Evolutionary conservation across 1,140 invertebrate species (phyloP).

Genomic region (Oryctes rhinoceros): DNA sequence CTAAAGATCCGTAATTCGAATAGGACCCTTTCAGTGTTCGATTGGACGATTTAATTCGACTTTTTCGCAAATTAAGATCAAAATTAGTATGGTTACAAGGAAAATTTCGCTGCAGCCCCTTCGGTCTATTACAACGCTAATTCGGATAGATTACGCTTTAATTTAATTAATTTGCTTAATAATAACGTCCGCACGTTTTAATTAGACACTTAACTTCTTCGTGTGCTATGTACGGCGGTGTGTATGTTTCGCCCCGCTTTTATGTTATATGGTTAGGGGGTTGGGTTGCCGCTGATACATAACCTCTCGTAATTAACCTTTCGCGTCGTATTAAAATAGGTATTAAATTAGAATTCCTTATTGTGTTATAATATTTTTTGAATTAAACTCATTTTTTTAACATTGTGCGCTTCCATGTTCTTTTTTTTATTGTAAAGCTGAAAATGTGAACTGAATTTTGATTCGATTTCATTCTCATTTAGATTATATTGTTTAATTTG

Average conservation of each 20-base stretch:
- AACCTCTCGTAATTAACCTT: conserved; percentile 29
- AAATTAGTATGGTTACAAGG: too few species aligned
- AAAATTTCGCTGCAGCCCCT: not conserved
- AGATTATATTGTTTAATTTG: too few species aligned
- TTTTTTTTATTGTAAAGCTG: not conserved
- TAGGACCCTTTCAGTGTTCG: not conserved
- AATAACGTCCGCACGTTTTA: not conserved
- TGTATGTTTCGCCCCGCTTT: not conserved
- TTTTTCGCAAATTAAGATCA: not conserved
- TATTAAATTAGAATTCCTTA: not conserved
- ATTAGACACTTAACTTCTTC: not conserved
- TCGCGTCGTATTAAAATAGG: not conserved
- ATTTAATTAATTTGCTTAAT: conserved; percentile 6
- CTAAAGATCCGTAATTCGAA: not conserved
- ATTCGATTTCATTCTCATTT: too few species aligned
- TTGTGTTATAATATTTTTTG: not conserved
- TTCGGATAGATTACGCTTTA: conserved; percentile 4
- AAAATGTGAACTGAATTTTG: too few species aligned
- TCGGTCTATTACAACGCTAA: not conserved
- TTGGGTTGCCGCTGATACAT: conserved; percentile 26
- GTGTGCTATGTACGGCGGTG: not conserved
- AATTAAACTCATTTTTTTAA: conserved; percentile 15
- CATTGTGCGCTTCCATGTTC: not conserved
- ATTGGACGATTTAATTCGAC: not conserved
- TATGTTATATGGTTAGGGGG: not conserved